These are phyloP conservation scores for Rhynchonycteris naso DNA, from an alignment of 2,797 vertebrate genomes.

Conservation along the genomic window DNA sequence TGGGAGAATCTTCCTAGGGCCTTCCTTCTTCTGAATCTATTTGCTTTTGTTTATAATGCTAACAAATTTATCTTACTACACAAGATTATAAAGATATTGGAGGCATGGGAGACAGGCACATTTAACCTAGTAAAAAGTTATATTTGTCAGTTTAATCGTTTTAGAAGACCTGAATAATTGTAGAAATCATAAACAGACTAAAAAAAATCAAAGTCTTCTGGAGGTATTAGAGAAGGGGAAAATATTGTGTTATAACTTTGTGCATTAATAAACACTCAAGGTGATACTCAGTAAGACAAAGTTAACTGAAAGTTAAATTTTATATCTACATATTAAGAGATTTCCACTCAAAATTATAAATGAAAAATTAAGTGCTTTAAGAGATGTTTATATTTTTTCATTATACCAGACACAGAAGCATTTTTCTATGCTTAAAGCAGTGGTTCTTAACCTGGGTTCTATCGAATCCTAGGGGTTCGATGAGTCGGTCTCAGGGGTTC, in stretches of 20 bases:
- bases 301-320: constrained; percentile 41
- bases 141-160: neutral
- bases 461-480: no score
- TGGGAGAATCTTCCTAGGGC: neutral
- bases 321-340: neutral
- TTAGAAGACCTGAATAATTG: neutral
- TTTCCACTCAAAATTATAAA: neutral
- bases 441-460: no score
- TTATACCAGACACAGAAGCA: no score
- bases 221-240: neutral
- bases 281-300: neutral
- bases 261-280: constrained; percentile 1
- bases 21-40: neutral
- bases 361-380: constrained; percentile 47
- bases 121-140: neutral
- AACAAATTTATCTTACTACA: neutral
- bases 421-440: no score
- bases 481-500: no score
- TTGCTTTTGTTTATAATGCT: constrained; percentile 42
- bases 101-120: neutral
- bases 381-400: constrained; percentile 5
- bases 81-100: neutral
- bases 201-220: neutral
- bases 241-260: neutral
- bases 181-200: constrained; percentile 1